A percentile compares a stretch with the other conserved stretches of the same genome.
Evolutionary conservation across 35 echinoderm and acorn worm genomes (phyloP).

Genomic region (Apostichopus californicus): DNA sequence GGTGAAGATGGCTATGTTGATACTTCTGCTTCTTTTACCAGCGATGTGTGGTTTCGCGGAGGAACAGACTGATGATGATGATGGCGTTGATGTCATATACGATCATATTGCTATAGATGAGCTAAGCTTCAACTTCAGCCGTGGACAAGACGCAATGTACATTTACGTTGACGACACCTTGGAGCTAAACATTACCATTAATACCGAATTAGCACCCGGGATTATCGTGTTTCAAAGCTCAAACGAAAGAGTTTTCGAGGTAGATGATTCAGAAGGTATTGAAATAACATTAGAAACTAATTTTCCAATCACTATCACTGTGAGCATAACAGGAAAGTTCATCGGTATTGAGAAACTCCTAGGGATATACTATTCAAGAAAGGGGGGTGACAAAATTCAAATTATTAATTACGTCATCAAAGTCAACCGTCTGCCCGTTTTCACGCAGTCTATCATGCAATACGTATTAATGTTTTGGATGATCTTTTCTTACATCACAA

Average conservation of each 20-base stretch:
- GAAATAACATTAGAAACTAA: constrained; percentile 3
- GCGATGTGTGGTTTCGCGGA: not conserved
- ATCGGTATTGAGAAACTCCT: constrained; percentile 20
- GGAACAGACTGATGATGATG: not conserved
- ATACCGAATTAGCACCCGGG: constrained; percentile 8
- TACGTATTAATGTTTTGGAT: constrained; percentile 70
- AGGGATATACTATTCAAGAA: not conserved
- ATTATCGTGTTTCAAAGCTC: constrained; percentile 23
- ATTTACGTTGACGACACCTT: constrained; percentile 33
- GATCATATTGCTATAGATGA: not conserved
- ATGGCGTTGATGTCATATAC: not conserved
- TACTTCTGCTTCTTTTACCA: not conserved
- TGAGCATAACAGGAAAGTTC: constrained; percentile 19
- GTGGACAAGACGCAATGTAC: constrained; percentile 6
- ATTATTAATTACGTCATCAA: constrained; percentile 38
- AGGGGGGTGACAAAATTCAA: not conserved
- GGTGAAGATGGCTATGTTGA: too few relatives aligned
- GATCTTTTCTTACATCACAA: constrained; percentile 76
- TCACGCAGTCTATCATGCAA: constrained; percentile 26
- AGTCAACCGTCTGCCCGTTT: constrained; percentile 25
- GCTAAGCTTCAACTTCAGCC: constrained; percentile 8
- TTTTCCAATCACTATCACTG: not conserved
- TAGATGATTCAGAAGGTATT: not conserved
- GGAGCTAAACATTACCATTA: constrained; percentile 12
- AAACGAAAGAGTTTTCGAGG: constrained; percentile 6